These are phyloP conservation scores for Paramormyrops hopkinsi DNA, from an alignment of 2,797 vertebrate genomes.

Conservation along the genomic window DNA sequence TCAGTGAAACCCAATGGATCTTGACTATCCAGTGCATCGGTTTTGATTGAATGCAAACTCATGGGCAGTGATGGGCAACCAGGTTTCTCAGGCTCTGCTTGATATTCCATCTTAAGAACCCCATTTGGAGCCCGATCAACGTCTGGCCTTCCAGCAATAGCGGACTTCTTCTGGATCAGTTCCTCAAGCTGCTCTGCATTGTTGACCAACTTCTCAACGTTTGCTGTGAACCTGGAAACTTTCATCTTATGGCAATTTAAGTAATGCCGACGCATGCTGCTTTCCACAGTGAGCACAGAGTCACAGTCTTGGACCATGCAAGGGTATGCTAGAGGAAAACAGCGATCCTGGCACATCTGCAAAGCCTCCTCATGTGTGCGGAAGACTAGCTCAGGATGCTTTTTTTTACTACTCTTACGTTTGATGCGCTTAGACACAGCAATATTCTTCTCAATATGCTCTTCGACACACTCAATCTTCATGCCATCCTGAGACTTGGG, in stretches of 20 bases:
- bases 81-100: slow-evolving; percentile 48
- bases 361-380: slow-evolving; percentile 88
- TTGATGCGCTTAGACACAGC: background rate
- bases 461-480: slow-evolving; percentile 19
- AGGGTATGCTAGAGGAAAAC: slow-evolving; percentile 72
- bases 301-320: slow-evolving; percentile 91
- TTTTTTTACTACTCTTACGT: background rate
- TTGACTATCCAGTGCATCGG: slow-evolving; percentile 32
- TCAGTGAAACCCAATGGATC: slow-evolving; percentile 44
- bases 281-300: slow-evolving; percentile 78
- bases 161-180: slow-evolving; percentile 66
- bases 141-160: slow-evolving; percentile 43
- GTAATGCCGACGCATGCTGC: slow-evolving; percentile 88
- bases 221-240: slow-evolving; percentile 54
- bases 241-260: slow-evolving; percentile 72
- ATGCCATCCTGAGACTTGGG: slow-evolving; percentile 26
- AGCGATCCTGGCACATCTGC: slow-evolving; percentile 88
- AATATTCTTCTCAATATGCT: background rate
- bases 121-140: slow-evolving; percentile 44
- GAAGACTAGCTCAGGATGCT: slow-evolving; percentile 33
- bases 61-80: slow-evolving; percentile 43
- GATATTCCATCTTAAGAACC: slow-evolving; percentile 59
- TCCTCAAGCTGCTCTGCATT: slow-evolving; percentile 65
- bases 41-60: slow-evolving; percentile 55
- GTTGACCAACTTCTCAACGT: slow-evolving; percentile 66